Evolutionary conservation across 2,888 invertebrate genomes (phyloP).

Genomic region (Cyclophora punctaria): DNA sequence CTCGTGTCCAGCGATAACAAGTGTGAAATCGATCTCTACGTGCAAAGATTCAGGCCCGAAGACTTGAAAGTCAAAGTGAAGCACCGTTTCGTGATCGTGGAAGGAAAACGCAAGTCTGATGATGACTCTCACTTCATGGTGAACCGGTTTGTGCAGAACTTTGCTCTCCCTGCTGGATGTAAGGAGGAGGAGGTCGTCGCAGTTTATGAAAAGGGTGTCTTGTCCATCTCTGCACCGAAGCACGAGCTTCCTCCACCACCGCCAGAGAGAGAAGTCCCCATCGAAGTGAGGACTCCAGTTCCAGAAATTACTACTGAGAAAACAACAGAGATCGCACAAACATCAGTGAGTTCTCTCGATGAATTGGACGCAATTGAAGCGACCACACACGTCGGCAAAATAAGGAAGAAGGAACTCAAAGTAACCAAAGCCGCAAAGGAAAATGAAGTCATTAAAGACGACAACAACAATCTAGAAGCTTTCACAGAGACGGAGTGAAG

Average conservation of each 20-base stretch:
- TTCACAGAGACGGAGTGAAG: conserved; percentile 43
- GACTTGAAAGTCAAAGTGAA: conserved; percentile 60
- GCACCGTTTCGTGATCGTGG: conserved; percentile 54
- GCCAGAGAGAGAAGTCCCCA: conserved; percentile 57
- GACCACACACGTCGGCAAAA: conserved; percentile 60
- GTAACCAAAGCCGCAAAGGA: conserved; percentile 51
- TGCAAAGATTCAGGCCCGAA: conserved; percentile 55
- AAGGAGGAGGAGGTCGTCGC: conserved; percentile 60
- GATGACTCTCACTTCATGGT: conserved; percentile 46
- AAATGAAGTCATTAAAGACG: conserved; percentile 61
- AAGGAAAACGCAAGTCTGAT: conserved; percentile 51
- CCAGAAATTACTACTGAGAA: conserved; percentile 27
- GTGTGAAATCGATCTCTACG: conserved; percentile 50
- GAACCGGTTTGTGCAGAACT: conserved; percentile 61
- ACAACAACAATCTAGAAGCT: conserved; percentile 50
- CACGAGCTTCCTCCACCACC: conserved; percentile 58
- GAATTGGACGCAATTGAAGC: conserved; percentile 48
- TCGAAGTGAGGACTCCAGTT: conserved; percentile 39
- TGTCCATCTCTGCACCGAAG: conserved; percentile 53
- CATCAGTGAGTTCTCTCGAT: conserved; percentile 35
- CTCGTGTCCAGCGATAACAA: conserved; percentile 50
- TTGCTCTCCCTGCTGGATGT: conserved; percentile 52
- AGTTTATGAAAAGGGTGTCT: conserved; percentile 48
- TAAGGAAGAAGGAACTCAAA: conserved; percentile 66
- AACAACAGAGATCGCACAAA: conserved; percentile 13